Percentiles rank a stretch among this genome's conserved stretches.
Conservation (phyloP, 2,888 invertebrate genomes). For the Drosophila imparisetae region DNA sequence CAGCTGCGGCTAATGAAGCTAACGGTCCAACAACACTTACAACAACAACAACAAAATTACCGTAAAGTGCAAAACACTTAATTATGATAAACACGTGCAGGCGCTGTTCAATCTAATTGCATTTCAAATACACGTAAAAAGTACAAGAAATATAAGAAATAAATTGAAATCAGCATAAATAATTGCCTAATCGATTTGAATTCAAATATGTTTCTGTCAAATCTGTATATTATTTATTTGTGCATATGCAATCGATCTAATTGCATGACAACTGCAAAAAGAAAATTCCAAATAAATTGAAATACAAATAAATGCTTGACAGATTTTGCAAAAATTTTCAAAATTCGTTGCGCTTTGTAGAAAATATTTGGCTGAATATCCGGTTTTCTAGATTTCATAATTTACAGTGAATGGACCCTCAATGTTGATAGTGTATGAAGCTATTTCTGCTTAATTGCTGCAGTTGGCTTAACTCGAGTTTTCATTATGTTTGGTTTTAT, state of each 20-base stretch:
- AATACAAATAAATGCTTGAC: neutral
- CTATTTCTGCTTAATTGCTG: constrained; percentile 42
- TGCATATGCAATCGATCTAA: neutral
- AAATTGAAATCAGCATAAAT: neutral
- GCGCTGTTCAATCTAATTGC: constrained; percentile 69
- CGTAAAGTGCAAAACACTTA: constrained; percentile 67
- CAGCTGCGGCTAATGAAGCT: constrained; percentile 75
- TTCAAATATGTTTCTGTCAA: neutral
- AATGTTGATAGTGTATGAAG: constrained; percentile 13
- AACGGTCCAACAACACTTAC: constrained; percentile 53
- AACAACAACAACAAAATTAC: constrained; percentile 61
- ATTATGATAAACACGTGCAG: constrained; percentile 75
- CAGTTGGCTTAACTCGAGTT: constrained; percentile 27
- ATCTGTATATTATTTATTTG: neutral
- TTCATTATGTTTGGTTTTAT: constrained; percentile 29
- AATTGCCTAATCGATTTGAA: neutral
- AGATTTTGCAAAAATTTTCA: accelerated
- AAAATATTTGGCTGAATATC: neutral
- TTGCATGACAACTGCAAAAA: neutral
- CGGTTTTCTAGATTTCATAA: neutral
- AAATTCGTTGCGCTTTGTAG: neutral
- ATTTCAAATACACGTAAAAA: constrained; percentile 54
- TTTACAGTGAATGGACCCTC: constrained; percentile 3
- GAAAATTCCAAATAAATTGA: neutral
- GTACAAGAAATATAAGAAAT: neutral